Percentiles rank a stretch among this genome's conserved stretches.
Evolutionary conservation across 2,797 vertebrate species (phyloP).

Genomic region (Hyperoplus lanceolatus): DNA sequence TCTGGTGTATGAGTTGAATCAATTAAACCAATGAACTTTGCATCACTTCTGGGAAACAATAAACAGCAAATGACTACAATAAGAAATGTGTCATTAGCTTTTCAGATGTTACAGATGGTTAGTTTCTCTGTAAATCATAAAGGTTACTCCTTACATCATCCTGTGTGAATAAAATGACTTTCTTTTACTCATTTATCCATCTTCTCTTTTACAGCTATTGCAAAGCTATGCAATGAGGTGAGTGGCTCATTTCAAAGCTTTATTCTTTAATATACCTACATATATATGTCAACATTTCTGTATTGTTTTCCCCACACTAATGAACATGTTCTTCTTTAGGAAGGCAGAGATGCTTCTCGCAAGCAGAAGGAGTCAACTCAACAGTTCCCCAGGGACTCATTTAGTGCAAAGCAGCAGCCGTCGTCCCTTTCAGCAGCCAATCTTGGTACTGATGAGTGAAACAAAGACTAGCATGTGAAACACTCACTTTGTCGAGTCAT

Average conservation of each 20-base stretch:
- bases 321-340: constrained; percentile 47
- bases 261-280: background rate
- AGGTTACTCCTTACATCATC: constrained; percentile 27
- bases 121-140: constrained; percentile 11
- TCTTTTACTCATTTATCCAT: constrained; percentile 26
- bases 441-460: constrained; percentile 73
- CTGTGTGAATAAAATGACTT: constrained; percentile 19
- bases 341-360: constrained; percentile 30
- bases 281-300: background rate
- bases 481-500: constrained; percentile 25
- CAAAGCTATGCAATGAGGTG: constrained; percentile 67
- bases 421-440: constrained; percentile 53
- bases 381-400: constrained; percentile 61
- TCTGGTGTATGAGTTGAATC: constrained; percentile 3
- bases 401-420: constrained; percentile 64
- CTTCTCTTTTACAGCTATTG: constrained; percentile 68
- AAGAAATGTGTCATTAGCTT: constrained; percentile 11
- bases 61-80: constrained; percentile 32
- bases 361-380: constrained; percentile 58
- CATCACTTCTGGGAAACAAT: constrained; percentile 22
- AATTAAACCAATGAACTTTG: constrained; percentile 5
- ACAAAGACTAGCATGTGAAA: constrained; percentile 41
- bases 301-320: constrained; percentile 12
- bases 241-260: constrained; percentile 6
- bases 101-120: background rate